Evolutionary conservation across 2,888 invertebrate species (phyloP), one percentile per base, ranked within the genome.

Genomic region (Notocelia uddmanniana): DNA sequence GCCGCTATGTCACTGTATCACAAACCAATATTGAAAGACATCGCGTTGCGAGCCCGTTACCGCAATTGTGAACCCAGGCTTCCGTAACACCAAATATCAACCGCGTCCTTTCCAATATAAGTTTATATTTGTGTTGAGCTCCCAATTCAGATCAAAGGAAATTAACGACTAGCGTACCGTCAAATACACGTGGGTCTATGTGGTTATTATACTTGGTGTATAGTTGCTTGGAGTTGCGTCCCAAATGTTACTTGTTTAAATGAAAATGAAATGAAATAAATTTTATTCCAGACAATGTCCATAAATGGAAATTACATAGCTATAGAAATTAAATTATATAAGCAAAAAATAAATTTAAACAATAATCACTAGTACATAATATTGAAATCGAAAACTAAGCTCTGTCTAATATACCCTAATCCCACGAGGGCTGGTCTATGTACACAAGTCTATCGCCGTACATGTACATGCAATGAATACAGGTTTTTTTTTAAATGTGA

Each of bases 51-150:
- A 1, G 15, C n/a, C 3, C 3, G 11, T 3, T 31, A 52, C 63
- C 52, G 52, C 52, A 52, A 21, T 37, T 60, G 59, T 60, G 21
- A 45, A 13, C n/a, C 50, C 18, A 10, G 11, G 1, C 50, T 3
- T 11, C 48, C 63, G 2, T 21, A 34, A 50, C 34, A 13, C 55
- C 66, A 11, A 66, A 66, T 66, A 66, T 55, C 55, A 66, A 55
- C 66, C 66, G 41, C 41, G 52, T 54, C 54, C 55, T 55, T 55
- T 55, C 41, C 66, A 66, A 66, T 66, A 55, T 66, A 66, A 66
- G 41, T 66, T 66, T 55, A 41, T 66, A 66, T 66, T 55, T 66
- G 66, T 26, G 66, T 66, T 66, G 37, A 54, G 55, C 55, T 6
- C 66, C 41, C 37, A 55, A 66, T 55, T 66, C 18, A 45, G 54